phyloP scores from a whole-genome alignment of 2,113 vertebrate genomes.

The Isichthys henryi region DNA sequence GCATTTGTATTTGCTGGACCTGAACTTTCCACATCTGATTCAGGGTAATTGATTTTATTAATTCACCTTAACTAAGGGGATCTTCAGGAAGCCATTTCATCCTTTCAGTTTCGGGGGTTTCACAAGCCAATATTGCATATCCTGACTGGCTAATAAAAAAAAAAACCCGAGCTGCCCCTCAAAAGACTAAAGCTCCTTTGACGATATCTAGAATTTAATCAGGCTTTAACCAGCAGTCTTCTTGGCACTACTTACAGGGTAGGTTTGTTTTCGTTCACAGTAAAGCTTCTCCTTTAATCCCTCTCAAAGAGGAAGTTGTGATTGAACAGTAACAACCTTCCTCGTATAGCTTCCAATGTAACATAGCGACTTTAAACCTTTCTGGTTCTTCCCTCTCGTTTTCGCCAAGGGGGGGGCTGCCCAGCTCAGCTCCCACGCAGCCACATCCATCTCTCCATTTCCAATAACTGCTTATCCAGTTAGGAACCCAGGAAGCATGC shows the following conservation, averaged over 20 bases:
- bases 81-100: background rate
- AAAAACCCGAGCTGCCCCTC: background rate
- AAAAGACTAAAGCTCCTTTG: background rate
- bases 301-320: background rate
- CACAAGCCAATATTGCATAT: background rate
- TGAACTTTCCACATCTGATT: background rate
- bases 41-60: background rate
- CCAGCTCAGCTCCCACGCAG: background rate
- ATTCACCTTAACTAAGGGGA: background rate
- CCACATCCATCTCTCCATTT: background rate
- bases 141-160: background rate
- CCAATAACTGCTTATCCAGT: background rate
- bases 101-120: background rate
- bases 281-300: background rate
- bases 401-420: background rate
- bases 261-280: background rate
- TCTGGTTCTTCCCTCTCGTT: background rate
- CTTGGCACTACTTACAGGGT: background rate
- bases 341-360: background rate
- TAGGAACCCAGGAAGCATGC: background rate
- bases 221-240: constrained; percentile 3
- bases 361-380: background rate
- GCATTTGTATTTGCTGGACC: background rate
- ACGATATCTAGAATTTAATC: background rate
- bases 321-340: background rate